Percentiles rank a stretch among this genome's conserved stretches.
These are phyloP conservation scores for Myzus persicae DNA, from an alignment of 1,140 invertebrate species.

Conservation along the genomic window DNA sequence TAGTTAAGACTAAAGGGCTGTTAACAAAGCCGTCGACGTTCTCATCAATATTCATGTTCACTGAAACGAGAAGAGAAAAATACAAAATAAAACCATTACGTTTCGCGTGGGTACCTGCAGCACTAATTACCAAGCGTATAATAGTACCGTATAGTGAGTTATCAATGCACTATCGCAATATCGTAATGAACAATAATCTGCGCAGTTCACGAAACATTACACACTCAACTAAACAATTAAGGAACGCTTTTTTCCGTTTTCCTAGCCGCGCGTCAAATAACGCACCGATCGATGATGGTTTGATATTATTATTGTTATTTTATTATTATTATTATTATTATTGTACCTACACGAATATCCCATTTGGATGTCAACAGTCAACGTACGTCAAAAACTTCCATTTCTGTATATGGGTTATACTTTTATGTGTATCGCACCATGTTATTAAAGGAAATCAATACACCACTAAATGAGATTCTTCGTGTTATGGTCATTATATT, in stretches of 20 bases:
- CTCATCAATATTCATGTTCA: neutral
- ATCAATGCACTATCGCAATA: neutral
- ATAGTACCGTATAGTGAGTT: neutral
- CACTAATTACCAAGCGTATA: neutral
- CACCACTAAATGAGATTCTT: too few relatives aligned
- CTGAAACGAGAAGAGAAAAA: neutral
- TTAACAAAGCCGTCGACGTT: neutral
- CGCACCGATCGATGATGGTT: neutral
- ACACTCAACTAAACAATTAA: conserved; percentile 9
- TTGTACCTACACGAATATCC: neutral
- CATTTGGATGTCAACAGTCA: too few relatives aligned
- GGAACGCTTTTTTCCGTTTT: neutral
- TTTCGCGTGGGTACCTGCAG: neutral
- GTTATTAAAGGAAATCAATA: too few relatives aligned
- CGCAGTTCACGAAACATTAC: neutral
- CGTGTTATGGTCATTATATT: too few relatives aligned
- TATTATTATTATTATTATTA: neutral
- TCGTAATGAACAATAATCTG: neutral
- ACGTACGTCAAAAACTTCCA: too few relatives aligned
- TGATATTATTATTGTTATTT: neutral
- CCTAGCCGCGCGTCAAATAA: neutral
- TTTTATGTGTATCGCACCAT: too few relatives aligned
- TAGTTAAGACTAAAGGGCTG: conserved; percentile 37
- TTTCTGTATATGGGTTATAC: too few relatives aligned
- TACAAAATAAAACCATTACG: conserved; percentile 6